A percentile compares a stretch with the other conserved stretches of the same genome.
phyloP scores from a whole-genome alignment of 2,797 vertebrate genomes.

The Crax fasciolata region DNA sequence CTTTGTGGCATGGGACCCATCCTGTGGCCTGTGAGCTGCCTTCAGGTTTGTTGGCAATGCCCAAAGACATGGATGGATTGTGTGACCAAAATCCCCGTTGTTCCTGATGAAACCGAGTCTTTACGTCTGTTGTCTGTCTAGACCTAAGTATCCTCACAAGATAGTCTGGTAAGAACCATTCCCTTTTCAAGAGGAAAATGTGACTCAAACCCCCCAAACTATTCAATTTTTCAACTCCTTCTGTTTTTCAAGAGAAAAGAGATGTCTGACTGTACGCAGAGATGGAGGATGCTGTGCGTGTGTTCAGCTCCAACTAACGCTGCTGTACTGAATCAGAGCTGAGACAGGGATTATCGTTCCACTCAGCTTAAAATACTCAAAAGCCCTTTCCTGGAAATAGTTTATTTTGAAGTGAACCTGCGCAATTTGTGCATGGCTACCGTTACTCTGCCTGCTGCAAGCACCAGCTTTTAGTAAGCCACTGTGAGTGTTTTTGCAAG shows the following conservation, averaged over 20 bases:
- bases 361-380: background rate
- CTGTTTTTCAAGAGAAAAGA: background rate
- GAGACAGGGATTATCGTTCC: background rate
- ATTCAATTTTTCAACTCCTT: background rate
- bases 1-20: background rate
- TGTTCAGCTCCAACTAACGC: background rate
- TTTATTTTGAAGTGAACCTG: background rate
- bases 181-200: background rate
- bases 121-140: background rate
- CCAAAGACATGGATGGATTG: fast-evolving
- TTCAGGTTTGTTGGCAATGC: background rate
- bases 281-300: background rate
- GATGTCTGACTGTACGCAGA: background rate
- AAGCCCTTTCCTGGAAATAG: slow-evolving; percentile 20
- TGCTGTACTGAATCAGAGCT: background rate
- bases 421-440: background rate
- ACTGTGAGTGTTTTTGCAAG: background rate
- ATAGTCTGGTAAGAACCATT: background rate
- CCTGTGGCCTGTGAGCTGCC: background rate
- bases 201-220: background rate
- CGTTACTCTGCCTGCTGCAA: background rate
- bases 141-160: fast-evolving
- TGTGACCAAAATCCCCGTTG: fast-evolving
- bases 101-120: background rate
- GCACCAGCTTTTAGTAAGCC: background rate